Percentiles rank a stretch among this genome's conserved stretches.
Conservation (phyloP, 2,888 invertebrate genomes). For the Callimorpha dominula region DNA sequence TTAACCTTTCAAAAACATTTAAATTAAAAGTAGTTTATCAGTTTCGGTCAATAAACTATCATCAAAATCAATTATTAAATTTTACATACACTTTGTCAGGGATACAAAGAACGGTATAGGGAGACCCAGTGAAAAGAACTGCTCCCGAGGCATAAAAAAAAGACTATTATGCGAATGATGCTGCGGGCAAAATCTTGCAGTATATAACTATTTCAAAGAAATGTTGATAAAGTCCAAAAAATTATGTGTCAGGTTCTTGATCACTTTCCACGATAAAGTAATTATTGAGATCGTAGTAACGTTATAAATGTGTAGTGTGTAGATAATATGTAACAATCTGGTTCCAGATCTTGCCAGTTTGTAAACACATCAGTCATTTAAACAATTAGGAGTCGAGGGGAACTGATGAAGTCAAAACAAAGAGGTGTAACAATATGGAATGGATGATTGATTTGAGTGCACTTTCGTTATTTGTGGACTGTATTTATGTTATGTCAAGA, state of each 20-base stretch:
- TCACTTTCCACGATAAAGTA: background rate
- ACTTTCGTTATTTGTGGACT: conserved; percentile 25
- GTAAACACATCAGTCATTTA: conserved; percentile 46
- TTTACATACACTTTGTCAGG: no score
- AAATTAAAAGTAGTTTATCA: no score
- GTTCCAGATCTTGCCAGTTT: conserved; percentile 30
- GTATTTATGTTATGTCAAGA: background rate
- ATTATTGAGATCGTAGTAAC: background rate
- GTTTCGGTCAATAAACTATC: no score
- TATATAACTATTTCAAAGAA: background rate
- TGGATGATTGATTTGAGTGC: conserved; percentile 42
- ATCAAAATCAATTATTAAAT: no score
- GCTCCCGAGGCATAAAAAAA: no score
- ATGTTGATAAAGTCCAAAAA: background rate
- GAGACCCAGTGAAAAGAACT: no score
- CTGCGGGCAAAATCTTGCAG: no score
- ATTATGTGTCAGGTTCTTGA: no score
- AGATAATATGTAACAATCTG: conserved; percentile 36
- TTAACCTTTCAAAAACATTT: no score
- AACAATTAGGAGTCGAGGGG: conserved; percentile 40
- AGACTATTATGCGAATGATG: no score
- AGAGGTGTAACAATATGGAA: conserved; percentile 40
- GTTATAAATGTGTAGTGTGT: conserved; percentile 20
- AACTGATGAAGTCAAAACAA: conserved; percentile 44
- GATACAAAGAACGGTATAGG: no score